A percentile compares a stretch with the other conserved stretches of the same genome.
phyloP scores from a whole-genome alignment of 2,113 vertebrate genomes.

The Dissostichus mawsoni region DNA sequence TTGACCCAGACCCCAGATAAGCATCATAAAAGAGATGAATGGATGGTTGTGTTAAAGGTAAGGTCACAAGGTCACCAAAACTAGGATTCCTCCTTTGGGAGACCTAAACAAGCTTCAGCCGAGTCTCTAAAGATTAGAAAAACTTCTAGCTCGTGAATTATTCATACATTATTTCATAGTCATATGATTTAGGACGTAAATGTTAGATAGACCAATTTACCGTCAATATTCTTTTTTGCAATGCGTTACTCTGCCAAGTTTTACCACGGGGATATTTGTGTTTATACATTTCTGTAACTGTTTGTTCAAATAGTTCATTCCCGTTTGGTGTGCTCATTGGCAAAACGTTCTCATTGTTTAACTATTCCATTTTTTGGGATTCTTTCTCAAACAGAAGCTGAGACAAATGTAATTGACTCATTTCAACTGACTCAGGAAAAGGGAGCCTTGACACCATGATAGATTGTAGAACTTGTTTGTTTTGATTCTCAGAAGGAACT shows the following conservation, averaged over 20 bases:
- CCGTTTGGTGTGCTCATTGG: too few species aligned
- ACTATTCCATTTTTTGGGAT: not conserved
- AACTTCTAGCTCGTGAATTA: not conserved
- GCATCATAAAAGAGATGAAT: slow-evolving; percentile 33
- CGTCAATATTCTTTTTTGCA: not conserved
- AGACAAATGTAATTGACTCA: not conserved
- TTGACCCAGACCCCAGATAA: not conserved
- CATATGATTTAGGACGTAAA: not conserved
- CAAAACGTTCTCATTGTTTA: too few species aligned
- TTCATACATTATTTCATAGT: not conserved
- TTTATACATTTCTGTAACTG: too few species aligned
- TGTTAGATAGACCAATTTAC: not conserved
- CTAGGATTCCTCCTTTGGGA: slow-evolving; percentile 11
- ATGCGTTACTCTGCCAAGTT: too few species aligned
- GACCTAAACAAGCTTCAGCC: not conserved
- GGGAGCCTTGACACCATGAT: not conserved
- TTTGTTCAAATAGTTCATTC: too few species aligned
- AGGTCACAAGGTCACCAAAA: slow-evolving; percentile 26
- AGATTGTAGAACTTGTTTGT: not conserved
- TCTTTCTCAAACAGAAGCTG: not conserved
- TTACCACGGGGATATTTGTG: too few species aligned
- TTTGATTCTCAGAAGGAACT: not conserved
- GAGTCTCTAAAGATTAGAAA: too few species aligned
- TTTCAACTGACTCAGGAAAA: not conserved
- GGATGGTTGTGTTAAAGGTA: not conserved